phyloP scores from a whole-genome alignment of 2,113 vertebrate species.

The Romanogobio albipinnatus region DNA sequence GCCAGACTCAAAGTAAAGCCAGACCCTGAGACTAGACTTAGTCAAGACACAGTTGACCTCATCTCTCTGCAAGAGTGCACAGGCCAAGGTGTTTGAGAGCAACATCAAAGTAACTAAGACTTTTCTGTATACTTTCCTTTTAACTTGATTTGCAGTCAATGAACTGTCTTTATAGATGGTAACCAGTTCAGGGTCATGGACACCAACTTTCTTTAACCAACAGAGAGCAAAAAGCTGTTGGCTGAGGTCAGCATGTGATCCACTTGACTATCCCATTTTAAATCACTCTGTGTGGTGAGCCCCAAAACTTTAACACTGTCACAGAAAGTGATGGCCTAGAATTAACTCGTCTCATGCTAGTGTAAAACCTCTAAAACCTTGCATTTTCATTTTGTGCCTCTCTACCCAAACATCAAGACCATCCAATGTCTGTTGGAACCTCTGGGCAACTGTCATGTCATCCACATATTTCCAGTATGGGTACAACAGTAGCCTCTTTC shows the following conservation, averaged over 20 bases:
- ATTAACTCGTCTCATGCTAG: not conserved
- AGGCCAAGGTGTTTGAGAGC: not conserved
- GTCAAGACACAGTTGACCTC: too few species aligned
- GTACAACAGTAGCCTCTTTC: constrained; percentile 28
- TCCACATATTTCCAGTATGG: not conserved
- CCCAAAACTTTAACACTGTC: not conserved
- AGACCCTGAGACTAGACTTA: too few species aligned
- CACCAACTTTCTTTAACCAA: not conserved
- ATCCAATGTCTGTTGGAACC: not conserved
- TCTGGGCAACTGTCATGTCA: not conserved
- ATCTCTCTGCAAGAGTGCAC: not conserved
- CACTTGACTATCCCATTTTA: not conserved
- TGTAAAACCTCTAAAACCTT: not conserved
- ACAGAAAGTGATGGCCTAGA: not conserved
- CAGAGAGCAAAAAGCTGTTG: not conserved
- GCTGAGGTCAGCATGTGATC: not conserved
- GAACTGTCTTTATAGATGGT: not conserved
- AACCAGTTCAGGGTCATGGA: too few species aligned
- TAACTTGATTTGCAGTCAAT: not conserved
- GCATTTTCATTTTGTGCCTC: not conserved
- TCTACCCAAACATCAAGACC: not conserved
- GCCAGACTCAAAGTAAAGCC: too few species aligned
- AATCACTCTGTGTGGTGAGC: not conserved
- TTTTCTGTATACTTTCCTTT: not conserved
- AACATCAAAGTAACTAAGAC: not conserved